Base-by-base conservation (phyloP, 2,888 invertebrate species). In the Lingula anatina region DNA sequence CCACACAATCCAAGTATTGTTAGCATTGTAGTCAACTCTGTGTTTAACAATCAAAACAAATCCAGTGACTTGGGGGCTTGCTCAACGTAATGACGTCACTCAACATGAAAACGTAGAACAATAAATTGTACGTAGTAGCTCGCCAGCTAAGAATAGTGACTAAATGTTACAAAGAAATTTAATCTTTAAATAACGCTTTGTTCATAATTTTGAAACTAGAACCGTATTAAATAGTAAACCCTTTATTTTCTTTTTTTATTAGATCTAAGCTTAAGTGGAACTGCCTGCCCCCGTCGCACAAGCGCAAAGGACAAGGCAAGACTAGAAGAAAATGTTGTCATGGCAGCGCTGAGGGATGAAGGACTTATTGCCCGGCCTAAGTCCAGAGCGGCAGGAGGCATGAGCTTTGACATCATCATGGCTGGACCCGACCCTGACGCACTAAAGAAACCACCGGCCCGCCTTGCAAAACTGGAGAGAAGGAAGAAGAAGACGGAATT, bases 341-440 rank as follows among this genome's bases (percentile, higher is more conserved):
- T 77, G 28, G 70, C 71, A 50, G 61, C 66, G 15, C 64, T 78
- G 5, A 50, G 73, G 41, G 71, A 77, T 50, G 78, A 78, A 47
- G 78, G 78, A 0, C 60, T 78, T 5, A 75, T 78, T 45, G 54
- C 71, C n/a, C 64, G 68, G 40, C 71, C 74, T n/a, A 61, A 65
- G 27, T 59, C 64, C 4, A 62, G 66, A 52, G 62, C 71, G 9
- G 59, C 64, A 1, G 70, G 71, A 7, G 76, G 75, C 15, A 53
- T 76, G 18, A 66, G 65, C 18, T 73, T 71, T 50, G 73, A 73
- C 25, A 64, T 73, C 27, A 59, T 67, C 4, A 45, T 45, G 3
- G 56, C 51, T 9, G 53, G 51, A 18, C 23, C 42, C 7, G 51
- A 56, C 20, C 50, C 50, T 1, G 51, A 51, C 2, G 50, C 61